Conservation (phyloP, 2,888 invertebrate species). For the Dyspetes luteomarginatus region DNA sequence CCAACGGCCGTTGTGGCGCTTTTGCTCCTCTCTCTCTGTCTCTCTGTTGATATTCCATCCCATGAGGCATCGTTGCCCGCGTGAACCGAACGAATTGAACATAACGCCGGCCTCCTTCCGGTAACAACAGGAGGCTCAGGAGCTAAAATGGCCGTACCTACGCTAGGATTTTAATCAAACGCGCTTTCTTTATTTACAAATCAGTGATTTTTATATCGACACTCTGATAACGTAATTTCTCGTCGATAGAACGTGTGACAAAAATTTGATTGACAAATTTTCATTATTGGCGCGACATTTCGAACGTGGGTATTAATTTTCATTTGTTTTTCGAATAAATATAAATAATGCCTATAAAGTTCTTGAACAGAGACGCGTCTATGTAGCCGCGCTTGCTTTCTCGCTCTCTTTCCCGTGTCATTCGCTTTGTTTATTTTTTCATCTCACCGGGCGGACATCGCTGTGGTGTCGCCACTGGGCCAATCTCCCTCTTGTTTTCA, state of each 20-base stretch:
- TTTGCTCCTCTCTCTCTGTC: constrained; percentile 7
- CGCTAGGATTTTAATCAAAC: constrained; percentile 52
- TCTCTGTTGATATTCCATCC: neutral
- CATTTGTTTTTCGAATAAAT: too few species aligned
- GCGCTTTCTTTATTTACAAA: constrained; percentile 7
- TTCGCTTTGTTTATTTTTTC: constrained; percentile 34
- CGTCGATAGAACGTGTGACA: constrained; percentile 2
- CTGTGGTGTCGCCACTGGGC: constrained; percentile 64
- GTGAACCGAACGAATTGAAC: constrained; percentile 71
- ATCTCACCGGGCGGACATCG: constrained; percentile 1
- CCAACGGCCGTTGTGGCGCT: constrained; percentile 37
- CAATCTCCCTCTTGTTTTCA: constrained; percentile 5
- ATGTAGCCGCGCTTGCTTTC: constrained; percentile 46
- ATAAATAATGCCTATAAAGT: constrained; percentile 16
- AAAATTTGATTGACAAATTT: constrained; percentile 1
- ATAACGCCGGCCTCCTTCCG: constrained; percentile 65
- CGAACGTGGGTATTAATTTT: constrained; percentile 41
- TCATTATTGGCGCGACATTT: constrained; percentile 4
- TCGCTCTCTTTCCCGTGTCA: constrained; percentile 29
- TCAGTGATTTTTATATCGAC: constrained; percentile 18
- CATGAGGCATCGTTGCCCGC: constrained; percentile 59
- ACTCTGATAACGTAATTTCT: neutral
- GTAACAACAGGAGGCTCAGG: constrained; percentile 61
- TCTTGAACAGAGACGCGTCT: constrained; percentile 16
- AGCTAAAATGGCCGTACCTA: constrained; percentile 61